A percentile compares a stretch with the other conserved stretches of the same genome.
Evolutionary conservation across 2,113 vertebrate genomes (phyloP).

Genomic region (Rhabdomys dilectus): DNA sequence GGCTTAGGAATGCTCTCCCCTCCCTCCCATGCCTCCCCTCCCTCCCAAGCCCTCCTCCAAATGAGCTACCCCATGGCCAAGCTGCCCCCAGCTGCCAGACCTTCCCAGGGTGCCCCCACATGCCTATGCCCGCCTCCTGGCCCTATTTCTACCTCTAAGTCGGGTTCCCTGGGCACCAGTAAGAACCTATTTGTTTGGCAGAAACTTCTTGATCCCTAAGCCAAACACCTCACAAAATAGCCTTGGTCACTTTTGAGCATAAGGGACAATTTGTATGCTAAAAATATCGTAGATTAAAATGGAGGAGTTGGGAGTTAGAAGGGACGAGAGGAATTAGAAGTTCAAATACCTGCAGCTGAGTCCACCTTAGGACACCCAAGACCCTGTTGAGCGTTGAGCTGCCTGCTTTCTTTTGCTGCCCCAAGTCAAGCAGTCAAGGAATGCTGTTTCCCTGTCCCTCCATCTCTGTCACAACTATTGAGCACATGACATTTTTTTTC

Average conservation of each 20-base stretch:
- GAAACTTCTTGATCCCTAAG: neutral
- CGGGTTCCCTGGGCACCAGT: neutral
- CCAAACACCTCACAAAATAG: conserved; percentile 12
- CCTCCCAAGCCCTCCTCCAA: neutral
- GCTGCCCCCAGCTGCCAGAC: neutral
- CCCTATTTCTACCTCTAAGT: neutral
- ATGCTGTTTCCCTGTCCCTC: no score
- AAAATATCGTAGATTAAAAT: neutral
- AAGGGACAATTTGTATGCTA: neutral
- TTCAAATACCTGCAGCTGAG: conserved; percentile 17
- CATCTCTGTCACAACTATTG: conserved; percentile 20
- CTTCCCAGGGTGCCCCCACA: neutral
- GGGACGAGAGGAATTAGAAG: conserved; percentile 3
- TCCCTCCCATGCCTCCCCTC: no score
- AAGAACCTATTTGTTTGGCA: neutral
- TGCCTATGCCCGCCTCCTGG: neutral
- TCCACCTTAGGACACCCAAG: neutral
- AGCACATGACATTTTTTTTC: conserved; percentile 57
- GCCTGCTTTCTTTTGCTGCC: neutral
- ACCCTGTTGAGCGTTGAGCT: fast-evolving
- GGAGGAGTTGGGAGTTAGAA: neutral
- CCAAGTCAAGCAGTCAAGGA: neutral
- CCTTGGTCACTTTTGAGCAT: neutral
- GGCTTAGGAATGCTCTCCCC: neutral
- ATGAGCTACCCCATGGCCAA: neutral